Conservation (phyloP, 2,113 vertebrate species). For the Trogon surrucura region DNA sequence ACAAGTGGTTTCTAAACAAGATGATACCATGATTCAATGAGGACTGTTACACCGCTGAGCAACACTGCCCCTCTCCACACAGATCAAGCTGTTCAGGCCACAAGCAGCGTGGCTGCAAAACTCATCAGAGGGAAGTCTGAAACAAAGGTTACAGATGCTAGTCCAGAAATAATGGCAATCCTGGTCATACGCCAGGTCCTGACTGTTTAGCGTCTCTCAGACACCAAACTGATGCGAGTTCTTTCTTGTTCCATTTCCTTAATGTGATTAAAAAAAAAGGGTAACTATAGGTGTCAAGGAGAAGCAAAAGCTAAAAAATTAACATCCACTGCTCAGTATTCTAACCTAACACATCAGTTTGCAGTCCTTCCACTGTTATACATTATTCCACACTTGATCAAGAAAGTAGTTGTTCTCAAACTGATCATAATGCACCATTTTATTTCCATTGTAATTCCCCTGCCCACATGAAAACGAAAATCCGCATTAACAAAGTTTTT, state of each 20-base stretch:
- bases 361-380: background rate
- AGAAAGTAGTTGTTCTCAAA: background rate
- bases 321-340: background rate
- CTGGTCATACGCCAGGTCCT: background rate
- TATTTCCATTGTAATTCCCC: background rate
- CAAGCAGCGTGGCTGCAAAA: slow-evolving; percentile 2
- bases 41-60: background rate
- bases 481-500: background rate
- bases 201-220: background rate
- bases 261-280: background rate
- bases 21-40: background rate
- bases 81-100: background rate
- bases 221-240: background rate
- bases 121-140: background rate
- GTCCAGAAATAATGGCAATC: slow-evolving; percentile 11
- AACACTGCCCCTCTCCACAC: background rate
- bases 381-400: background rate
- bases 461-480: background rate
- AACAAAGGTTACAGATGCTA: slow-evolving; percentile 25
- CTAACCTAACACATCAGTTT: background rate
- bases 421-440: background rate
- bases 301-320: background rate
- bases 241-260: background rate
- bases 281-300: background rate
- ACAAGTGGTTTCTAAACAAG: background rate